Conservation (phyloP, 2,113 vertebrate genomes). For the Sylvia atricapilla region DNA sequence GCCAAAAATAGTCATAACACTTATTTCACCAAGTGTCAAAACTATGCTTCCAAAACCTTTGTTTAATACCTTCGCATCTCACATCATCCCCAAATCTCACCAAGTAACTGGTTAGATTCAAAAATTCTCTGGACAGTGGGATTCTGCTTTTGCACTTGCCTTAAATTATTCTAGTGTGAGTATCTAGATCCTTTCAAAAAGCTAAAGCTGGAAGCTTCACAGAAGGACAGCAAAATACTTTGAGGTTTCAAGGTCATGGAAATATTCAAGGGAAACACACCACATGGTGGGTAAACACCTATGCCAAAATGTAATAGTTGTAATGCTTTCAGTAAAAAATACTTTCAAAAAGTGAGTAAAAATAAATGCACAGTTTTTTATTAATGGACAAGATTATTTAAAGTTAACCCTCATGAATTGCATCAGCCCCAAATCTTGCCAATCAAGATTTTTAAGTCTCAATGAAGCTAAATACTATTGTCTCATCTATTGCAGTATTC, state of each 20-base stretch:
- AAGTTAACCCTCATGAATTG: not conserved
- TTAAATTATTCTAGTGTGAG: not conserved
- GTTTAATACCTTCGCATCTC: not conserved
- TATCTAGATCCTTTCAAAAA: not conserved
- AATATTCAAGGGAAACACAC: not conserved
- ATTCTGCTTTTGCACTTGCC: not conserved
- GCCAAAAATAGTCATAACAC: not conserved
- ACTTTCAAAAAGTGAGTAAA: not conserved
- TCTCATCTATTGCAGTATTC: not conserved
- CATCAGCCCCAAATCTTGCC: not conserved
- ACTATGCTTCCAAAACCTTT: not conserved
- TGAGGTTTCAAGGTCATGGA: not conserved
- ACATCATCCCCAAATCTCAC: not conserved
- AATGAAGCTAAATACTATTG: not conserved
- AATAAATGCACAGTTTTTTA: not conserved
- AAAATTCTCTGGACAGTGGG: not conserved
- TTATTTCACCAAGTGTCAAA: not conserved
- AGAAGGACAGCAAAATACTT: not conserved
- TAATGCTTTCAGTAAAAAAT: not conserved
- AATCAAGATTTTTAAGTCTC: not conserved
- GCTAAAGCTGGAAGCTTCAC: not conserved
- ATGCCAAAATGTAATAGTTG: not conserved
- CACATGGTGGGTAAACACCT: not conserved
- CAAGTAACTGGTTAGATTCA: not conserved
- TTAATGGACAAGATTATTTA: not conserved